Base-by-base conservation (phyloP, 2,113 vertebrate species). In the Tetrax tetrax region DNA sequence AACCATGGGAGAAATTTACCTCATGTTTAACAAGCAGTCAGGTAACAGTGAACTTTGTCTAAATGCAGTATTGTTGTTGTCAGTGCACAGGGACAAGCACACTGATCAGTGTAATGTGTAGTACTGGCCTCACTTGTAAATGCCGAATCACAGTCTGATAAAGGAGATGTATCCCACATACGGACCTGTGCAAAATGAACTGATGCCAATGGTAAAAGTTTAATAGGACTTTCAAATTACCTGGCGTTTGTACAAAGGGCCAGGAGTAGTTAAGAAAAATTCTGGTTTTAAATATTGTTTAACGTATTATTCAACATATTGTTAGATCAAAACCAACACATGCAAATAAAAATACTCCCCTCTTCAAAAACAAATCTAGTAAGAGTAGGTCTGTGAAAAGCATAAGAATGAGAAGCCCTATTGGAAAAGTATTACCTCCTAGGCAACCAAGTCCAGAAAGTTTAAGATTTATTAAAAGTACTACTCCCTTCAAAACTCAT, bases 61-160 rank as follows among this genome's bases (percentile, higher is more conserved):
- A 72, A 80, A 38, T 28, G 4, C 13, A 31, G 4, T 24, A 28
- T 31, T 54, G 35, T 38, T 0, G 0, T 37, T 6, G 1, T 43
- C 7, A 23, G 37, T 38, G 23, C 14, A 9, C 16, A 54, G 35
- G n/a, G 23, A n/a, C 28, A 5, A 9, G 15, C 31, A 27, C 7
- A 27, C 7, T 43, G 38, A 41, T 43, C 12, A 17, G 17, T 28
- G 29, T 16, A 54, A 37, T 21, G 7, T 9, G 6, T 3, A 50
- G 11, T 10, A 43, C 11, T 27, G 15, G 2, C 11, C 85, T 79
- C 57, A 43, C 7, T 68, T 65, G 23, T 24, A 38, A 71, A 71
- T 71, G 17, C 25, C 13, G 71, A 60, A 10, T 33, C 19, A n/a
- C 8, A 6, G 12, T 33, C 66, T 85, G 43, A 48, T 71, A 93